phyloP scores from a whole-genome alignment of 2,888 invertebrate species.

The Zaprionus obscuricornis region DNA sequence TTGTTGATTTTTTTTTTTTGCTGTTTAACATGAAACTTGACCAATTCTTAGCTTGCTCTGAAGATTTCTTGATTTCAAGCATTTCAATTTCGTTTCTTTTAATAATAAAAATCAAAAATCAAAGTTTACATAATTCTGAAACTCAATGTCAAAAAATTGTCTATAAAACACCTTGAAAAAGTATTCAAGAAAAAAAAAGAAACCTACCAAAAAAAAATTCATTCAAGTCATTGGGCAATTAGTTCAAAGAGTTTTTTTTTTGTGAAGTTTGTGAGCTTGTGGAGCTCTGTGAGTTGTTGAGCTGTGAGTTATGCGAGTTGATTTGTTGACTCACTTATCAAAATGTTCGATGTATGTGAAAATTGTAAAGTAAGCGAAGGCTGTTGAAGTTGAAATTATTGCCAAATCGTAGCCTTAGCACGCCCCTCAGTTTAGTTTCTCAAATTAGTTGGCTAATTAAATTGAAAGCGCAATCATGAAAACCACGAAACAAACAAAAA shows the following conservation, averaged over 20 bases:
- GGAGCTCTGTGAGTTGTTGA: no score
- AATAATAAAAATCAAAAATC: constrained; percentile 35
- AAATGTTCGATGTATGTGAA: constrained; percentile 39
- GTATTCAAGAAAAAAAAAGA: constrained; percentile 7
- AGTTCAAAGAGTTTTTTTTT: constrained; percentile 21
- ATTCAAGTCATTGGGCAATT: constrained; percentile 44
- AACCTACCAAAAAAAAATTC: not conserved
- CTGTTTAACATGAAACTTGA: no score
- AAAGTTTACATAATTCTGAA: constrained; percentile 51
- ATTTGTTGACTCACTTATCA: constrained; percentile 1
- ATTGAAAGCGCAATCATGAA: constrained; percentile 33
- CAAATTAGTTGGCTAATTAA: constrained; percentile 41
- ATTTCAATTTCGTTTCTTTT: no score
- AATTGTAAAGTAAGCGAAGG: constrained; percentile 40
- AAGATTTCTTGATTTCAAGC: no score
- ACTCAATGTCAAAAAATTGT: constrained; percentile 40
- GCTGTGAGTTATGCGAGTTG: no score
- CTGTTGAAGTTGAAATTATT: constrained; percentile 32
- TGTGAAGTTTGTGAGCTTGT: no score
- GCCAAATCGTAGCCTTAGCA: constrained; percentile 29
- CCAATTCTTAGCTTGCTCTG: no score
- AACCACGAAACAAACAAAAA: constrained; percentile 3
- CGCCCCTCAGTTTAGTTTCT: constrained; percentile 17
- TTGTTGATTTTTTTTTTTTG: no score
- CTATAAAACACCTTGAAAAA: constrained; percentile 55